Conservation (phyloP, 2,797 vertebrate species). For the Protosalanx chinensis region DNA sequence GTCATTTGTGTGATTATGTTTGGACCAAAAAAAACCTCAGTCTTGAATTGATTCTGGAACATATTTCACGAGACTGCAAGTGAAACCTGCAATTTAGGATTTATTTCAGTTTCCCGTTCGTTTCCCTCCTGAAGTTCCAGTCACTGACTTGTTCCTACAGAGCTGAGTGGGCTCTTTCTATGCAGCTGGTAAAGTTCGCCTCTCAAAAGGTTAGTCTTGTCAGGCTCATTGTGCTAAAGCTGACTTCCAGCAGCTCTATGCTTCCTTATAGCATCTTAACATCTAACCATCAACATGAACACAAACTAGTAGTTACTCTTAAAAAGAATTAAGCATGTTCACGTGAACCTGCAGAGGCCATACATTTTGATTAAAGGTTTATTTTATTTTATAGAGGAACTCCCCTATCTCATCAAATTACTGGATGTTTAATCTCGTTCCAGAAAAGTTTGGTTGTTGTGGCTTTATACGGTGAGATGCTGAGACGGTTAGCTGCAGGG, state of each 20-base stretch:
- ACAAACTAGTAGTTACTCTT: conserved; percentile 27
- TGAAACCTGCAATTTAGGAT: conserved; percentile 61
- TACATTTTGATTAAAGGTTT: conserved; percentile 56
- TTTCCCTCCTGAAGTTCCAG: conserved; percentile 33
- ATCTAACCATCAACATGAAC: conserved; percentile 38
- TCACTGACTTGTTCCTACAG: conserved; percentile 29
- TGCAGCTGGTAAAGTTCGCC: background rate
- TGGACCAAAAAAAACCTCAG: conserved; percentile 21
- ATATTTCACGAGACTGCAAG: conserved; percentile 39
- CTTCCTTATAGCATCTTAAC: conserved; percentile 32
- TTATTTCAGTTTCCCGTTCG: conserved; percentile 58
- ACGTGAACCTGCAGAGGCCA: conserved; percentile 45
- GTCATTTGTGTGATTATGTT: conserved; percentile 55
- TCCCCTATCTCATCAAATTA: conserved; percentile 27
- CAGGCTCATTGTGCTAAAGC: conserved; percentile 6
- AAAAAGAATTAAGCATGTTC: conserved; percentile 42
- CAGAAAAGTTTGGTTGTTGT: conserved; percentile 44
- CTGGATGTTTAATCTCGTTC: conserved; percentile 69
- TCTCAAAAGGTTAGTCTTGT: background rate
- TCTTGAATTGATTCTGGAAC: conserved; percentile 16
- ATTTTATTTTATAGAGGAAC: conserved; percentile 50
- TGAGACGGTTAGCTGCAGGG: conserved; percentile 59
- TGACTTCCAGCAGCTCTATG: conserved; percentile 18
- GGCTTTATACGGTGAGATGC: conserved; percentile 54
- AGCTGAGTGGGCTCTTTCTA: conserved; percentile 40